Conservation (phyloP, 2,888 invertebrate species). For the Auanema sp. region DNA sequence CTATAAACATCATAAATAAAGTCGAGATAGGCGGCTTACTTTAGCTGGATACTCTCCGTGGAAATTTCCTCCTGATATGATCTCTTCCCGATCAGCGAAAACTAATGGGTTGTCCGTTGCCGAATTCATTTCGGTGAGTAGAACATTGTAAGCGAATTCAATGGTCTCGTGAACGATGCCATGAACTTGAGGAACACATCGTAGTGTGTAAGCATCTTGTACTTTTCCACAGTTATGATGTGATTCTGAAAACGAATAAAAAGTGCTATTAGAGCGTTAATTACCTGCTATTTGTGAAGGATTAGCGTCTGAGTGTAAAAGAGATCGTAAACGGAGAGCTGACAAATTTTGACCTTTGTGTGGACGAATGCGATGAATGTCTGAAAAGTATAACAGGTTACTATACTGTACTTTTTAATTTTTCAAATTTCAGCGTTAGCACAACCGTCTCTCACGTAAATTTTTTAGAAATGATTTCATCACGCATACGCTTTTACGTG, state of each 20-base stretch:
- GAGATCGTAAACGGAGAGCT: conserved; percentile 70
- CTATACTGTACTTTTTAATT: neutral
- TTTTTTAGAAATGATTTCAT: neutral
- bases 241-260: conserved; percentile 68
- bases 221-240: conserved; percentile 73
- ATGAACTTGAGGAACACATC: conserved; percentile 74
- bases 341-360: conserved; percentile 73
- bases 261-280: conserved; percentile 9
- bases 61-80: conserved; percentile 75
- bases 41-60: conserved; percentile 77
- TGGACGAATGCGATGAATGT: conserved; percentile 72
- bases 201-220: conserved; percentile 74
- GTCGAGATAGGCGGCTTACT: conserved; percentile 55
- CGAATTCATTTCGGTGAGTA: conserved; percentile 74
- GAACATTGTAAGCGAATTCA: conserved; percentile 71
- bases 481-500: neutral
- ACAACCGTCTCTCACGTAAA: too few relatives aligned
- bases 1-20: conserved; percentile 45
- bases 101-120: conserved; percentile 75
- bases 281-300: conserved; percentile 73
- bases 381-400: conserved; percentile 62
- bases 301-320: conserved; percentile 72
- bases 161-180: conserved; percentile 74
- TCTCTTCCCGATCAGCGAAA: conserved; percentile 71
- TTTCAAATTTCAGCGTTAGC: too few relatives aligned